Evolutionary conservation across 2,888 invertebrate genomes (phyloP).

Genomic region (Melanostoma mellinum): DNA sequence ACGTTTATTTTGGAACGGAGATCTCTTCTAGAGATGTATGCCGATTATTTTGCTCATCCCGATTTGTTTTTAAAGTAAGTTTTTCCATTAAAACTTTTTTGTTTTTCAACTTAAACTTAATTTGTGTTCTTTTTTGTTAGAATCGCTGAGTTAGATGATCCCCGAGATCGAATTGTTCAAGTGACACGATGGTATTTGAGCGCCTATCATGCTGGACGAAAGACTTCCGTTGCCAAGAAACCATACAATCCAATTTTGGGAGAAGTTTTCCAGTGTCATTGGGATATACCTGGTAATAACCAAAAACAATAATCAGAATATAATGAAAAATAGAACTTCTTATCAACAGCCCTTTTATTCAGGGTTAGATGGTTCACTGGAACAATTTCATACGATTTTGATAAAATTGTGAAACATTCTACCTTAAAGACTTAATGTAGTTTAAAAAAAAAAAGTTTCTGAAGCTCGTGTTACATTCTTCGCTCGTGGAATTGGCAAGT

Average conservation of each 20-base stretch:
- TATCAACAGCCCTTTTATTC: no score
- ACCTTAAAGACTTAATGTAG: no score
- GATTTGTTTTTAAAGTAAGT: slow-evolving; percentile 95
- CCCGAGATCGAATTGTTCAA: slow-evolving; percentile 95
- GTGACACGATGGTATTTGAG: slow-evolving; percentile 98
- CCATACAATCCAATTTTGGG: slow-evolving; percentile 99
- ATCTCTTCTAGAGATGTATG: slow-evolving; percentile 99
- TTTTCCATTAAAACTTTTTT: not conserved
- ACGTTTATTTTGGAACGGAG: slow-evolving; percentile 99
- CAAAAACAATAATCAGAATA: no score
- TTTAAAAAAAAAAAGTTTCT: no score
- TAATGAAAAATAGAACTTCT: no score
- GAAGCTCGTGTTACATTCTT: no score
- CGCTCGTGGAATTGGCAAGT: no score
- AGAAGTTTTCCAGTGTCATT: slow-evolving; percentile 95
- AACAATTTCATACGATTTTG: no score
- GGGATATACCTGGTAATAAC: slow-evolving; percentile 86
- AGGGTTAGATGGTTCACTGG: no score
- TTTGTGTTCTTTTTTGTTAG: slow-evolving; percentile 82
- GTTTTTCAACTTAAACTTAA: not conserved
- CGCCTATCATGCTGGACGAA: slow-evolving; percentile 99
- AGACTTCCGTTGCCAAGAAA: slow-evolving; percentile 98
- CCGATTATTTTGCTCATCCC: slow-evolving; percentile 99
- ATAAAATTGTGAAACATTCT: no score
- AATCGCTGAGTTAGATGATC: slow-evolving; percentile 93